Evolutionary conservation across 2,797 vertebrate species (phyloP).

Genomic region (Acipenser transmontanus): DNA sequence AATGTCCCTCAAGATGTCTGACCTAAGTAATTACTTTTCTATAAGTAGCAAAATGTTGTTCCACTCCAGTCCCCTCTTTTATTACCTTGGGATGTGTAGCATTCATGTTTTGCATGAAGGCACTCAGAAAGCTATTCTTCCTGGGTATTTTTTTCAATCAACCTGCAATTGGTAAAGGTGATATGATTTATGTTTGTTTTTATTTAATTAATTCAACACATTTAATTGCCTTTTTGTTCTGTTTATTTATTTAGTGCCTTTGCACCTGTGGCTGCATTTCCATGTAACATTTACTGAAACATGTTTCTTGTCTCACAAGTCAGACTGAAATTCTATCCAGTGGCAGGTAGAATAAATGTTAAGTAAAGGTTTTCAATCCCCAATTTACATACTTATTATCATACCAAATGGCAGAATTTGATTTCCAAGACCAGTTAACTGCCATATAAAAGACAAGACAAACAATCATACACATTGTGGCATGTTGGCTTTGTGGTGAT

Average conservation of each 20-base stretch:
- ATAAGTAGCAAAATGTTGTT: neutral
- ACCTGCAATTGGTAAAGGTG: neutral
- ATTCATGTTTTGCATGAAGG: neutral
- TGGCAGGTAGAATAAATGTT: conserved; percentile 55
- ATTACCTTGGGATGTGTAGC: neutral
- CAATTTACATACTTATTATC: neutral
- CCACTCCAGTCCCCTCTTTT: neutral
- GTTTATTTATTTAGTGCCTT: neutral
- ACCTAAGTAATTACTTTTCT: conserved; percentile 2
- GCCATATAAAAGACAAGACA: neutral
- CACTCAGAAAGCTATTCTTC: neutral
- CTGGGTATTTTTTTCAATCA: neutral
- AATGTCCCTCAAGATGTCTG: conserved; percentile 1
- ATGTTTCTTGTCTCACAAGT: conserved; percentile 42
- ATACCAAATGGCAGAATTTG: neutral
- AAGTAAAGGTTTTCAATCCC: conserved; percentile 39
- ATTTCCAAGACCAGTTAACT: neutral
- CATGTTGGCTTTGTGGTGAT: too few species aligned
- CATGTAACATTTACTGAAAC: conserved; percentile 43
- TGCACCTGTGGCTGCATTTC: neutral
- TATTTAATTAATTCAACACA: neutral
- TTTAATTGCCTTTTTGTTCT: neutral
- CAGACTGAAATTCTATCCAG: conserved; percentile 47
- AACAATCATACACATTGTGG: too few species aligned
- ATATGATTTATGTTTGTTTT: conserved; percentile 2